Evolutionary conservation across 2,113 vertebrate species (phyloP).

Genomic region (Odobenus rosmarus): DNA sequence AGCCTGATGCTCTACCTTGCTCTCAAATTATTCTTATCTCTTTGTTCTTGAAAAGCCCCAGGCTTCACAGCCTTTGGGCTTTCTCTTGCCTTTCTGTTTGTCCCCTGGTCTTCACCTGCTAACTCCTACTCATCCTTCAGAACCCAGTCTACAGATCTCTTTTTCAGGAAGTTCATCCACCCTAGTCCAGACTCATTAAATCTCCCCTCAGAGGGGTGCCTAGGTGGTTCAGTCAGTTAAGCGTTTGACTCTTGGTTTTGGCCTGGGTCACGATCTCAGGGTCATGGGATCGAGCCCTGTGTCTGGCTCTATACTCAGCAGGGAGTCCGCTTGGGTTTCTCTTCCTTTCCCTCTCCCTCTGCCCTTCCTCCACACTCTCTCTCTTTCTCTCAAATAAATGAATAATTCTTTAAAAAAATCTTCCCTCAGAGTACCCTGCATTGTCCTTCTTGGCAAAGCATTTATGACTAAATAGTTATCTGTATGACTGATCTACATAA

Average conservation of each 20-base stretch:
- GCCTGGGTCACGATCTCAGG: neutral
- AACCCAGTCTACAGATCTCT: neutral
- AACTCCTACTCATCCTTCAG: neutral
- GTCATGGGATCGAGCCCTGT: neutral
- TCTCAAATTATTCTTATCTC: neutral
- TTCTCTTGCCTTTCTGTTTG: neutral
- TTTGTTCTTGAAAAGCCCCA: neutral
- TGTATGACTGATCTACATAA: neutral
- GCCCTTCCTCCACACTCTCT: neutral
- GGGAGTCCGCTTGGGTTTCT: neutral
- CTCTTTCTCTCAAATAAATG: neutral
- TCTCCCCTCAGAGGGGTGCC: neutral
- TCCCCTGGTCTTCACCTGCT: neutral
- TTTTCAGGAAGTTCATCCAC: neutral
- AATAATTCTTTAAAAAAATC: neutral
- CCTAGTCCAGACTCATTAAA: neutral
- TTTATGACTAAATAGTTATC: neutral
- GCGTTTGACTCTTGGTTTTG: neutral
- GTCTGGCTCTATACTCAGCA: neutral
- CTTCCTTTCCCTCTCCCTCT: neutral
- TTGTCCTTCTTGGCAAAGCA: neutral
- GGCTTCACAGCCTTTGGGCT: neutral
- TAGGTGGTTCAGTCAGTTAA: neutral
- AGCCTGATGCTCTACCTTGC: neutral
- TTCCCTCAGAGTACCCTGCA: neutral